Evolutionary conservation across 1,140 invertebrate species (phyloP), one percentile per base, ranked within the genome.

Genomic region (Danaus melanippus): DNA sequence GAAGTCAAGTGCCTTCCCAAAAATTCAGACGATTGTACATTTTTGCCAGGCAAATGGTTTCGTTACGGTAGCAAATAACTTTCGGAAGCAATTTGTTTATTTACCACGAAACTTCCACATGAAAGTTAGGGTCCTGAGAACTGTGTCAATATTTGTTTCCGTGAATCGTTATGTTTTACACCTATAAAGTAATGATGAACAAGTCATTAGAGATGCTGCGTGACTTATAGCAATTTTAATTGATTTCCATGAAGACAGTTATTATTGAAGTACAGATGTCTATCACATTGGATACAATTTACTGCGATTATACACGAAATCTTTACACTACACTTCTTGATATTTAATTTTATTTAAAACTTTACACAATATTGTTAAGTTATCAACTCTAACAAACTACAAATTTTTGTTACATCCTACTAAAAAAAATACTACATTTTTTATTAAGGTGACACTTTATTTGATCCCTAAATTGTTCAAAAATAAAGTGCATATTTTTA

Each of bases 31-130:
- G 74, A 77, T 77, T 77, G 74, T 74, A 66, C 67, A 73, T 76
- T 82, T 86, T 80, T 67, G 80, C 80, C 67, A 81, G 76, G 66
- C 71, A 74, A 82, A 85, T 79, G 67, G 62, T 76, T 81, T 84
- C 61, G 79, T 67, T 69, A 80, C 76, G 79, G 71, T 58, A 63
- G 60, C 73, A 71, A 75, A 66, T 69, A 68, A 64, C 73, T 80
- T 79, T 83, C 82, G 72, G 74, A 79, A 79, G 73, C 71, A 76
- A 79, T 80, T 80, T 70, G 48, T 48, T 69, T 58, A 74, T 72
- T 60, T 81, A 66, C 67, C 67, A 63, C 64, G 66, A 70, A 69
- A 63, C 53, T 42, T 56, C 57, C 61, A 73, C 73, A 71, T 73
- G 74, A 79, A 76, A 72, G 74, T 70, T 69, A 64, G 58, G 56